phyloP scores from a whole-genome alignment of 2,797 vertebrate species.

The Tenualosa thibaudeaui region DNA sequence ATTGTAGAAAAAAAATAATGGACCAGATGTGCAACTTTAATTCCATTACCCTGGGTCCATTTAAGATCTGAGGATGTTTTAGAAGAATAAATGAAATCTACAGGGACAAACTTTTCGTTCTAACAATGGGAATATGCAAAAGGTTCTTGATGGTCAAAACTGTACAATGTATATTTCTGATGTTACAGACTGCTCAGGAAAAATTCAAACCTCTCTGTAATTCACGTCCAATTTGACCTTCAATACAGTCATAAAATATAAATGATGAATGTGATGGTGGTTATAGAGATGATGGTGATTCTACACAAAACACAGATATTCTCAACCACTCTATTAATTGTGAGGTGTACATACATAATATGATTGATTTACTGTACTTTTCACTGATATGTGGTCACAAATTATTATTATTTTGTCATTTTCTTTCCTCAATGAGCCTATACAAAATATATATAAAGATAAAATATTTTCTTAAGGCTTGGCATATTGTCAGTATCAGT shows the following conservation, averaged over 20 bases:
- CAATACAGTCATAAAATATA: background rate
- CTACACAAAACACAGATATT: background rate
- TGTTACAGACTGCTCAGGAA: background rate
- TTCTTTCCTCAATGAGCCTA: background rate
- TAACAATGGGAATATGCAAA: no score
- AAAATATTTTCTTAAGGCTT: constrained; percentile 6
- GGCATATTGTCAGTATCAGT: background rate
- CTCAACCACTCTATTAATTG: background rate
- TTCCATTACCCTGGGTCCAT: background rate
- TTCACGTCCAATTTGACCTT: background rate
- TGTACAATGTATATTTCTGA: no score
- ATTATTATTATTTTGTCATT: background rate
- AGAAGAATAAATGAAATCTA: background rate
- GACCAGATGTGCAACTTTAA: background rate
- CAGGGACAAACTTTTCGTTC: background rate
- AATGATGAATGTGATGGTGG: no score
- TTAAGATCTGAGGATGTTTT: background rate
- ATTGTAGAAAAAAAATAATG: background rate
- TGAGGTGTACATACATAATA: background rate
- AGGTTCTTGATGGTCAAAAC: no score
- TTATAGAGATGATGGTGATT: background rate
- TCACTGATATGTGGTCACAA: background rate
- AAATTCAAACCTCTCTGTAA: background rate
- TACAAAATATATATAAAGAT: background rate
- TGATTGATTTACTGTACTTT: background rate